These are phyloP conservation scores for Pyrochroa serraticornis DNA, from an alignment of 2,888 invertebrate genomes.

Conservation along the genomic window DNA sequence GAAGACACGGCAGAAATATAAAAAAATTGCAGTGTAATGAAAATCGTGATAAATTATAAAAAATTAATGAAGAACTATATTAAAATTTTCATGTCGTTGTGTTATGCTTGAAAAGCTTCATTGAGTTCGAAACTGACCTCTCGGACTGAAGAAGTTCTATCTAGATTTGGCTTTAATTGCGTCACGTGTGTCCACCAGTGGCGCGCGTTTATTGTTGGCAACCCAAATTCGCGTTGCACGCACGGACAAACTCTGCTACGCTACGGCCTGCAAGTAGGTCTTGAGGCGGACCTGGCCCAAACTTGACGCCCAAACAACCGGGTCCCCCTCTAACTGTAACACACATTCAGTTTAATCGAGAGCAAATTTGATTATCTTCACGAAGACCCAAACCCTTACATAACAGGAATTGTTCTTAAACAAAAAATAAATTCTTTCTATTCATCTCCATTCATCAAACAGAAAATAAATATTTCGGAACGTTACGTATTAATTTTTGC, in stretches of 20 bases:
- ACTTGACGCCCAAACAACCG: conserved; percentile 38
- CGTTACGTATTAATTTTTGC: no score
- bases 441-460: conserved; percentile 1
- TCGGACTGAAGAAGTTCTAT: no score
- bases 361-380: conserved; percentile 30
- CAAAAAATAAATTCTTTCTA: no score
- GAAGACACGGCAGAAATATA: no score
- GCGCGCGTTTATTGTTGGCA: conserved; percentile 18
- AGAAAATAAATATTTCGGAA: neutral
- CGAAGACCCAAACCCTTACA: neutral
- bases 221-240: conserved; percentile 35
- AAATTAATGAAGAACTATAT: no score
- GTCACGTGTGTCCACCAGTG: conserved; percentile 10
- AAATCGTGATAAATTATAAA: no score
- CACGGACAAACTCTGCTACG: conserved; percentile 31
- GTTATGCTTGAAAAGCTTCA: no score
- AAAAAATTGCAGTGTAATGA: no score
- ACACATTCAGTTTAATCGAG: conserved; percentile 30
- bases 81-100: no score
- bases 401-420: no score
- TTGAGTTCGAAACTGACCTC: no score
- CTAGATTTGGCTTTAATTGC: no score
- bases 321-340: conserved; percentile 33
- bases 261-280: conserved; percentile 40
- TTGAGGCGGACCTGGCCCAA: conserved; percentile 41